phyloP scores from a whole-genome alignment of 2,113 vertebrate genomes.

The Cyphomyrus plagiostoma region DNA sequence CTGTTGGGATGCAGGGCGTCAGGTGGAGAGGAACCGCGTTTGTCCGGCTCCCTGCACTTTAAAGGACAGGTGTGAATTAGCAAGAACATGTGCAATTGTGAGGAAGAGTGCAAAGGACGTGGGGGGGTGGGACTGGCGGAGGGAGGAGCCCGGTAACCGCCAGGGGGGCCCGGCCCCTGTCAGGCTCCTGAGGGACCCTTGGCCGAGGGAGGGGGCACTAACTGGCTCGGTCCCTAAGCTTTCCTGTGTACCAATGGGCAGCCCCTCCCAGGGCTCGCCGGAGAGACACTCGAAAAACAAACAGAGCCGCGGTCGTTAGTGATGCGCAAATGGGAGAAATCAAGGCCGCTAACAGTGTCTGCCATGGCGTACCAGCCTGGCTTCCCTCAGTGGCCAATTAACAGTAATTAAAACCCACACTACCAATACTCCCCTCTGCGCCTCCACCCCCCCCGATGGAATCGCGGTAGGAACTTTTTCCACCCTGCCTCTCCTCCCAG shows the following conservation, averaged over 20 bases:
- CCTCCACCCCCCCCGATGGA: background rate
- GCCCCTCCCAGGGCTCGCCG: background rate
- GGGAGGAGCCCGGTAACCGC: background rate
- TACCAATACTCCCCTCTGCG: constrained; percentile 23
- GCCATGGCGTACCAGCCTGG: background rate
- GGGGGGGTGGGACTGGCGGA: background rate
- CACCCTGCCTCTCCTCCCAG: background rate
- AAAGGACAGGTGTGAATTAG: constrained; percentile 3
- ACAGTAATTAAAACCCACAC: constrained; percentile 66
- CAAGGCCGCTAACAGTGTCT: constrained; percentile 12
- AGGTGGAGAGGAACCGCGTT: background rate
- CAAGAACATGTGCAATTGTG: background rate
- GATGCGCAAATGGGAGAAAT: background rate
- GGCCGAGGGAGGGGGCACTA: background rate
- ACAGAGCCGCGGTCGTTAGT: constrained; percentile 20
- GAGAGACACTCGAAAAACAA: constrained; percentile 15
- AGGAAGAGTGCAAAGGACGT: background rate
- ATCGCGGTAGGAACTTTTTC: background rate
- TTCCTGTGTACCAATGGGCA: constrained; percentile 24
- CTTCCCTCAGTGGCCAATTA: constrained; percentile 38
- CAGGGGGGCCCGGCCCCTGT: background rate
- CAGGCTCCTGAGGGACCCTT: background rate
- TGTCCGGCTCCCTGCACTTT: background rate
- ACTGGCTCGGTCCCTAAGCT: constrained; percentile 12
- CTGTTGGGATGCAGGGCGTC: background rate